These are phyloP conservation scores for Catalaphyllia jardinei DNA, from an alignment of 64 coral and sea anemone species.

Conservation along the genomic window DNA sequence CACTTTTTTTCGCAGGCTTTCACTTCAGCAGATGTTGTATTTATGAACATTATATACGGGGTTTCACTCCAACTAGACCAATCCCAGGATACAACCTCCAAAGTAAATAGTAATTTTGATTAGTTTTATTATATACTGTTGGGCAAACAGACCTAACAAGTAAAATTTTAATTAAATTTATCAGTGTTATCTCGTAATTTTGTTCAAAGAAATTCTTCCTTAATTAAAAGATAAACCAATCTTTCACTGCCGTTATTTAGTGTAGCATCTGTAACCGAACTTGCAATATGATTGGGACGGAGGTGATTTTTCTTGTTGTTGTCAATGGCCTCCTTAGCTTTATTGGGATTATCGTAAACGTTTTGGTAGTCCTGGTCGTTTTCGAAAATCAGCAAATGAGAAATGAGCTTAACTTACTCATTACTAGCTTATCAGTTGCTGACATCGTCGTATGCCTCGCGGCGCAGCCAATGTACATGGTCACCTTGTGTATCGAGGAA, in stretches of 20 bases:
- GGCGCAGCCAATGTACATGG: conserved; percentile 47
- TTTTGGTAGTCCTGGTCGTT: conserved; percentile 33
- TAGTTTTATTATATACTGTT: neutral
- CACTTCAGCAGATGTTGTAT: neutral
- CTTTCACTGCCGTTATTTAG: too few species aligned
- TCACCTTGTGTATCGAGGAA: neutral
- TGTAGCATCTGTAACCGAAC: too few species aligned
- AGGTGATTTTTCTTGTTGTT: neutral
- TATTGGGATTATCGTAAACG: conserved; percentile 22
- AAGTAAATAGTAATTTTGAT: neutral
- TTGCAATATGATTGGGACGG: neutral
- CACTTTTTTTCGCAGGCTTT: neutral
- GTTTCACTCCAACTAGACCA: neutral
- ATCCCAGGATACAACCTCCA: neutral
- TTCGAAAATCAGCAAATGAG: conserved; percentile 44
- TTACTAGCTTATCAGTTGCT: conserved; percentile 13
- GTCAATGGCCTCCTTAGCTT: neutral
- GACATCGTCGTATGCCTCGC: conserved; percentile 9
- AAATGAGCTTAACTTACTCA: conserved; percentile 48
- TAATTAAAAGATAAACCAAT: neutral
- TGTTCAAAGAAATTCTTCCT: neutral
- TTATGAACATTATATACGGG: neutral
- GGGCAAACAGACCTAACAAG: neutral
- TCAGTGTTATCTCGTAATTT: neutral
- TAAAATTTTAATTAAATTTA: conserved; percentile 2